Evolutionary conservation across 2,888 invertebrate species (phyloP).

Genomic region (Acronicta psi): DNA sequence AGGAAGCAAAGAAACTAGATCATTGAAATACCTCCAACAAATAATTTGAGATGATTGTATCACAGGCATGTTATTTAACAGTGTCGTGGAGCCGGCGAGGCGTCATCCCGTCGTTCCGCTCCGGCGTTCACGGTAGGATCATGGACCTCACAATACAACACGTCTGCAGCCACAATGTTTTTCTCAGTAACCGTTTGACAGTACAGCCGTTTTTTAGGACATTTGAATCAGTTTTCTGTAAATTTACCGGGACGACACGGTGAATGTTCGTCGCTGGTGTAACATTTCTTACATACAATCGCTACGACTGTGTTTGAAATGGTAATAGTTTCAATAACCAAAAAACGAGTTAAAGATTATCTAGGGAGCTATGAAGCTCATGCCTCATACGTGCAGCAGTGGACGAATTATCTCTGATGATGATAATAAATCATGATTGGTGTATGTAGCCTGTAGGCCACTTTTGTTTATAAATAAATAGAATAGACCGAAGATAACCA

Average conservation of each 20-base stretch:
- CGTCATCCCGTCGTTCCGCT: slow-evolving; percentile 45
- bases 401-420: too few relatives aligned
- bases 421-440: too few relatives aligned
- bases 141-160: slow-evolving; percentile 50
- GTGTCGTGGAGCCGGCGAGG: slow-evolving; percentile 13
- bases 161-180: slow-evolving; percentile 41
- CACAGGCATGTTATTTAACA: neutral
- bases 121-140: slow-evolving; percentile 38
- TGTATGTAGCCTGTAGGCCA: too few relatives aligned
- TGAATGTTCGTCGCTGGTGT: slow-evolving; percentile 22
- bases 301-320: too few relatives aligned
- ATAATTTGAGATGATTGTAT: too few relatives aligned
- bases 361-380: too few relatives aligned
- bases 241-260: slow-evolving; percentile 16
- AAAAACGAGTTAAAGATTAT: too few relatives aligned
- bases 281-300: slow-evolving; percentile 37
- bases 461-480: too few relatives aligned
- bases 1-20: too few relatives aligned
- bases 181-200: slow-evolving; percentile 39
- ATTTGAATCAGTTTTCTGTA: slow-evolving; percentile 13
- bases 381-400: too few relatives aligned
- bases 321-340: too few relatives aligned
- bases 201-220: slow-evolving; percentile 34
- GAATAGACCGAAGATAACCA: slow-evolving; percentile 41
- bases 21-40: too few relatives aligned